Evolutionary conservation across 1,140 invertebrate genomes (phyloP).

Genomic region (Orchestia grillus): DNA sequence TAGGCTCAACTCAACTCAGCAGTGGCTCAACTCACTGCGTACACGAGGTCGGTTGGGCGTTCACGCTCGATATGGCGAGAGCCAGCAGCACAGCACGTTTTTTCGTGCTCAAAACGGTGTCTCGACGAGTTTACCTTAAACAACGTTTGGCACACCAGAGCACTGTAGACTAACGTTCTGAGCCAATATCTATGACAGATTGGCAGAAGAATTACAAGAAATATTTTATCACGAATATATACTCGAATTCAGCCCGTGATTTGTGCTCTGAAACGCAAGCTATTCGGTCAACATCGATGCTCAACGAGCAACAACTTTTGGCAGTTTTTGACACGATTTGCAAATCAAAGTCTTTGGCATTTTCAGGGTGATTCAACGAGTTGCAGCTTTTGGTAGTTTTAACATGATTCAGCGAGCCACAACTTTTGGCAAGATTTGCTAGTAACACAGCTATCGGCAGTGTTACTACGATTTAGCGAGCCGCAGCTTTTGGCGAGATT

Average conservation of each 20-base stretch:
- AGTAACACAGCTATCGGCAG: no score
- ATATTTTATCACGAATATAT: no score
- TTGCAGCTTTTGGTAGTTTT: no score
- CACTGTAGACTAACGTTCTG: not conserved
- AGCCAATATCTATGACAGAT: not conserved
- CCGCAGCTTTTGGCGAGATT: no score
- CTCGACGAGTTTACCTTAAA: not conserved
- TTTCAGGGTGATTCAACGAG: no score
- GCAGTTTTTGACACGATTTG: no score
- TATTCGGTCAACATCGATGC: not conserved
- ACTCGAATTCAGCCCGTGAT: no score
- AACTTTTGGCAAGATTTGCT: no score
- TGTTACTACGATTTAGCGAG: no score
- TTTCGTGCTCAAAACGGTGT: not conserved
- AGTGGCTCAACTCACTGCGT: not conserved
- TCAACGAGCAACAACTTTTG: not conserved
- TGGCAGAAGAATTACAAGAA: not conserved
- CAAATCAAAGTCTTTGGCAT: no score
- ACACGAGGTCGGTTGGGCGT: not conserved
- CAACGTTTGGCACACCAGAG: not conserved
- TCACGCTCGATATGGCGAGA: not conserved
- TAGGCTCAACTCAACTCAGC: not conserved
- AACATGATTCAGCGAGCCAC: no score
- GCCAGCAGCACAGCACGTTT: not conserved
- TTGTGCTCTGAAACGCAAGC: not conserved